Evolutionary conservation across 2,888 invertebrate species (phyloP), one percentile per base, ranked within the genome.

Genomic region (Meteorus colon): DNA sequence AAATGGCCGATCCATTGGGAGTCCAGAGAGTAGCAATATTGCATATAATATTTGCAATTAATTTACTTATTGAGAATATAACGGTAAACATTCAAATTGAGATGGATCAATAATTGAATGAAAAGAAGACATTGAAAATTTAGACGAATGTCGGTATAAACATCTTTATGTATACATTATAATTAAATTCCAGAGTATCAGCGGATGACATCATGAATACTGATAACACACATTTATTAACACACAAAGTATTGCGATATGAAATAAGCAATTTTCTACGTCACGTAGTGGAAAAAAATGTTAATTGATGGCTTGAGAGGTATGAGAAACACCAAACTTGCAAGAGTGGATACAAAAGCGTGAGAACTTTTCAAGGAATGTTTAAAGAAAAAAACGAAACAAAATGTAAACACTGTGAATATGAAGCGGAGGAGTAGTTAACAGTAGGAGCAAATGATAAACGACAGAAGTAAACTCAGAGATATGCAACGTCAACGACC

Each of bases 1-100:
- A 87, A 87, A 87, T 87, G 87, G 87, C 87, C 86, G 84, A 82
- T 82, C 27, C 27, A 29, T 29, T 67, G 59, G 19, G 59, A 72
- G 66, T 72, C 74, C 71, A 75, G 71, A 71, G 45, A 71, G 27
- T 24, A 71, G n/a, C 34, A 59, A 34, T 60, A 19, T 31, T 60
- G 24, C 19, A 34, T 4, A 19, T 45, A 67, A 12, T 34, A 45
- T 67, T 41, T 45, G 41, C 41, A 63, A 45, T 68, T 6, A 12
- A 66, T 62, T 29, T n/a, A 31, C 27, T 16, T 16, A 14, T 31
- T 55, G 63, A 45, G 29, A 73, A 45, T 51, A 51, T 65, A 51
- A 65, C 37, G 16, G 48, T 73, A 45, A 31, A 16, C 51, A 10
- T 34, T 34, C 48, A 16, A 48, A 14, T 48, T 14, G 14, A 3